Evolutionary conservation across 2,797 vertebrate genomes (phyloP).

Genomic region (Gobio occitaniae): DNA sequence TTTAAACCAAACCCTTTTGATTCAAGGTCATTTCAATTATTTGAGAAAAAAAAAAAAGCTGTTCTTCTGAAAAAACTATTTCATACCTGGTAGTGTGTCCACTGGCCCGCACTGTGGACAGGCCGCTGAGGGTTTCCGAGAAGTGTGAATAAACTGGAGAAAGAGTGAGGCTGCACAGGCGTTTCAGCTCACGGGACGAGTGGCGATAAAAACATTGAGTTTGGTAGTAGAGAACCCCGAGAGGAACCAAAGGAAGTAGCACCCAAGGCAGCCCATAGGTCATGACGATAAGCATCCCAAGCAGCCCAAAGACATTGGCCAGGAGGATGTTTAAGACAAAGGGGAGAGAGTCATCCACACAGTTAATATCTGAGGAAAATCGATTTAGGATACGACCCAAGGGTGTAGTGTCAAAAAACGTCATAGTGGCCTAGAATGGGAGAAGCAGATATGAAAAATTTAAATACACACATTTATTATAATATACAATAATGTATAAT

Average conservation of each 20-base stretch:
- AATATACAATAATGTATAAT: too few species aligned
- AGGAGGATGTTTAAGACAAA: constrained; percentile 94
- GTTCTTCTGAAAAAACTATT: not conserved
- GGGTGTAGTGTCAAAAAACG: constrained; percentile 92
- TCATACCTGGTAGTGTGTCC: constrained; percentile 82
- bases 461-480: not conserved
- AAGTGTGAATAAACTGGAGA: constrained; percentile 96
- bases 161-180: constrained; percentile 89
- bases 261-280: constrained; percentile 90
- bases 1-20: not conserved
- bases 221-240: constrained; percentile 83
- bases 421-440: constrained; percentile 82
- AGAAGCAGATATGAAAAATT: not conserved
- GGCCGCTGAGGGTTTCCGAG: constrained; percentile 90
- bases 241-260: constrained; percentile 82
- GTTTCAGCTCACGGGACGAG: constrained; percentile 92
- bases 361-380: constrained; percentile 93
- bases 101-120: constrained; percentile 87
- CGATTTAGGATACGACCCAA: constrained; percentile 91
- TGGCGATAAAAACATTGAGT: constrained; percentile 88
- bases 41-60: not conserved
- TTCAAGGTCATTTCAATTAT: not conserved
- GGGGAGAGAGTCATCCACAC: constrained; percentile 89
- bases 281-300: constrained; percentile 90
- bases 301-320: constrained; percentile 82